Percentiles rank a stretch among this genome's conserved stretches.
Conservation (phyloP, 1,140 invertebrate genomes). For the Formica exsecta region DNA sequence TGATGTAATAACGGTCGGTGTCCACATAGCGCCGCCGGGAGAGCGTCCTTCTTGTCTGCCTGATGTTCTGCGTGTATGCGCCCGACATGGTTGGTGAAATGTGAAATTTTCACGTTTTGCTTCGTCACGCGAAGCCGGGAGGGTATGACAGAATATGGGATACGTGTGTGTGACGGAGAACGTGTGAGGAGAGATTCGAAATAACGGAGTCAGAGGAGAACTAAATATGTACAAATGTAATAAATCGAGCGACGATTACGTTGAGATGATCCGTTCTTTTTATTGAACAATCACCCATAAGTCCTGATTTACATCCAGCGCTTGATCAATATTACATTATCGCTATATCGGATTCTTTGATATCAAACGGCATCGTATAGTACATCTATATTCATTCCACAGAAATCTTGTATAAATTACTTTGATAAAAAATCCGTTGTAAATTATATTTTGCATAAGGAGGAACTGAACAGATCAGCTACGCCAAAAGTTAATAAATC, state of each 20-base stretch:
- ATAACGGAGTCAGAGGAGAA: conserved; percentile 66
- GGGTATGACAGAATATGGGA: conserved; percentile 8
- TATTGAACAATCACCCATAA: conserved; percentile 4
- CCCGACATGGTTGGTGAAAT: conserved; percentile 3
- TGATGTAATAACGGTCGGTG: conserved; percentile 18
- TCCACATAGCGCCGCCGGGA: conserved; percentile 24
- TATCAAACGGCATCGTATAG: background rate
- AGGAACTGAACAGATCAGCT: too few relatives aligned
- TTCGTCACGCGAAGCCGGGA: background rate
- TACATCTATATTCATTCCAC: background rate
- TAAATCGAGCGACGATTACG: conserved; percentile 84
- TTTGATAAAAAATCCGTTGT: background rate
- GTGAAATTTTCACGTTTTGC: conserved; percentile 19
- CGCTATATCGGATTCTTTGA: background rate
- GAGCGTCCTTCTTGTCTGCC: conserved; percentile 68
- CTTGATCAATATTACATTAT: background rate
- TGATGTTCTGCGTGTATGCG: conserved; percentile 53
- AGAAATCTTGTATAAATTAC: conserved; percentile 1
- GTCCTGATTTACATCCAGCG: conserved; percentile 18
- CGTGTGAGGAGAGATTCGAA: conserved; percentile 33
- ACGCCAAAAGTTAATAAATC: too few relatives aligned
- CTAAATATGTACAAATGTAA: conserved; percentile 83
- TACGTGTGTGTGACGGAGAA: conserved; percentile 42
- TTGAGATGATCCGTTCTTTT: conserved; percentile 72
- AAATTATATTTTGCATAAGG: background rate